Percentiles rank a stretch among this genome's conserved stretches.
These are phyloP conservation scores for Drosophila paulistorum DNA, from an alignment of 1,140 invertebrate genomes.

Conservation along the genomic window DNA sequence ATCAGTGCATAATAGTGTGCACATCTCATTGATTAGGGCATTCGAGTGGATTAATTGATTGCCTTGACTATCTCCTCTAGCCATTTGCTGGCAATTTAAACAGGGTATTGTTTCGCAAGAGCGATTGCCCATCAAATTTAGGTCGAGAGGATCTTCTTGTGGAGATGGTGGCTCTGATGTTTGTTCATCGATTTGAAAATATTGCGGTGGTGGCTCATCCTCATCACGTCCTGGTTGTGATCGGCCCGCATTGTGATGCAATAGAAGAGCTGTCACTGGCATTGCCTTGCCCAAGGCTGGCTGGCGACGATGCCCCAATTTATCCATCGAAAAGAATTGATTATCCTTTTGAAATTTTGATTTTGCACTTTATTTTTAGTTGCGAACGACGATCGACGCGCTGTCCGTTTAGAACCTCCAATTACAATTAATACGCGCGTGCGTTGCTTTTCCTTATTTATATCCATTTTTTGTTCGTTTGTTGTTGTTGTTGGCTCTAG, in stretches of 20 bases:
- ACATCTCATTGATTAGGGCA: slow-evolving; percentile 71
- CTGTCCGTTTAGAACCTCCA: slow-evolving; percentile 67
- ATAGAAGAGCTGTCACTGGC: slow-evolving; percentile 73
- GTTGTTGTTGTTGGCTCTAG: slow-evolving; percentile 52
- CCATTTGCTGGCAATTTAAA: slow-evolving; percentile 54
- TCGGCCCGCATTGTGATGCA: slow-evolving; percentile 53
- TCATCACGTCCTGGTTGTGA: slow-evolving; percentile 41
- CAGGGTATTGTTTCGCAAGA: slow-evolving; percentile 44
- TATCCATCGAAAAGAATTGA: slow-evolving; percentile 41
- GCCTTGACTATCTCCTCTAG: background rate
- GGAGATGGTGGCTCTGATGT: slow-evolving; percentile 54
- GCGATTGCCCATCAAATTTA: slow-evolving; percentile 41
- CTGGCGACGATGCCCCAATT: slow-evolving; percentile 71
- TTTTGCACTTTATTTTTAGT: slow-evolving; percentile 29
- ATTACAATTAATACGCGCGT: slow-evolving; percentile 73
- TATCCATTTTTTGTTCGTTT: slow-evolving; percentile 55
- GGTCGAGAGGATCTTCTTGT: slow-evolving; percentile 15
- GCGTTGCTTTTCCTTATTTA: slow-evolving; percentile 79
- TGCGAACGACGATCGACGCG: slow-evolving; percentile 21
- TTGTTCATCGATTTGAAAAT: slow-evolving; percentile 51
- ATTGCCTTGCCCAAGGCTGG: slow-evolving; percentile 78
- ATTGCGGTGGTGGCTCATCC: slow-evolving; percentile 62
- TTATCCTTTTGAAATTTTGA: slow-evolving; percentile 26
- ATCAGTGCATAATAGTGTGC: slow-evolving; percentile 64
- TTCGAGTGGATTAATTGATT: slow-evolving; percentile 18